Conservation (phyloP, 2,797 vertebrate species). For the Girardinus metallicus region DNA sequence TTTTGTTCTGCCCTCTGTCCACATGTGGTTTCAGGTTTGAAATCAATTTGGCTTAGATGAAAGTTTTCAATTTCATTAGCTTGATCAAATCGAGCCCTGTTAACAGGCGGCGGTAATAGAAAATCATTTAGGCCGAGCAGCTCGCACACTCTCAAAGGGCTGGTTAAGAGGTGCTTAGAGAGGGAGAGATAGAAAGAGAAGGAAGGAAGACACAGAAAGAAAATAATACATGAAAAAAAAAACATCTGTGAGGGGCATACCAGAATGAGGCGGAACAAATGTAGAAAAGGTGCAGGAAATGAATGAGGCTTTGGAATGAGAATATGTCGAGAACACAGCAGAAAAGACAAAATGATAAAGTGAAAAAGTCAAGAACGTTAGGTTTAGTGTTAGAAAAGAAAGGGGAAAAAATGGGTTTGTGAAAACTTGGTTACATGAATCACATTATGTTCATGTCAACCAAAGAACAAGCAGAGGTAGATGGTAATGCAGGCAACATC, state of each 20-base stretch:
- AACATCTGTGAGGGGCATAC: background rate
- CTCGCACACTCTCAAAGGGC: conserved; percentile 69
- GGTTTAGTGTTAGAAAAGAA: conserved; percentile 15
- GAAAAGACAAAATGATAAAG: conserved; percentile 23
- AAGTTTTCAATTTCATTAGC: conserved; percentile 85
- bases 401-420: conserved; percentile 8
- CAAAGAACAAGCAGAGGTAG: background rate
- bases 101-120: conserved; percentile 80
- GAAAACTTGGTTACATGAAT: background rate
- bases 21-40: conserved; percentile 69
- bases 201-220: background rate
- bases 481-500: background rate
- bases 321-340: conserved; percentile 12
- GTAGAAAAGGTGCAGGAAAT: conserved; percentile 15
- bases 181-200: conserved; percentile 36
- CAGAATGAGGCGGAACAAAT: conserved; percentile 17
- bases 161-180: conserved; percentile 65
- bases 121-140: conserved; percentile 75
- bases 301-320: conserved; percentile 6
- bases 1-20: conserved; percentile 5
- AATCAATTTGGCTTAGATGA: conserved; percentile 83
- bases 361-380: conserved; percentile 12
- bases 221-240: conserved; percentile 8
- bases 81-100: conserved; percentile 79
- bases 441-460: background rate